Percentiles rank a stretch among this genome's conserved stretches.
These are phyloP conservation scores for Astropecten irregularis DNA, from an alignment of 53 echinoderm and acorn worm genomes.

Conservation along the genomic window DNA sequence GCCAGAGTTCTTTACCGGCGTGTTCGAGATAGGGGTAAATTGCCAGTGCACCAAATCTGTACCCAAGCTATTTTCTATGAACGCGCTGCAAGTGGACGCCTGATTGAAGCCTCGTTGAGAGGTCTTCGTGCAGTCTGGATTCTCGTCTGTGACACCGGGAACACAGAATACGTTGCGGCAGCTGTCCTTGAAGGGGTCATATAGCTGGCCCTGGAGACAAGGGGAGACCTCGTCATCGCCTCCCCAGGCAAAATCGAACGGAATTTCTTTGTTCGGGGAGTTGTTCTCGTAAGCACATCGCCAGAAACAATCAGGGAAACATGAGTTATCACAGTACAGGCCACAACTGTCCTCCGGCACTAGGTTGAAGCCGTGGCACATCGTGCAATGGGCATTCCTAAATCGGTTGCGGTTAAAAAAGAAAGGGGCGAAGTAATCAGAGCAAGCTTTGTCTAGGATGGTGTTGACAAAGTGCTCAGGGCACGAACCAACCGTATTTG, in stretches of 20 bases:
- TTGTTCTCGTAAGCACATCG: neutral
- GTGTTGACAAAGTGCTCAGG: neutral
- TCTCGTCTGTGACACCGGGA: neutral
- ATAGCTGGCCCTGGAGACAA: slow-evolving; percentile 24
- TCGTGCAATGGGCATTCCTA: slow-evolving; percentile 67
- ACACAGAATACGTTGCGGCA: slow-evolving; percentile 14
- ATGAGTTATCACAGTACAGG: neutral
- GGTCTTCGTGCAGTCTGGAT: neutral
- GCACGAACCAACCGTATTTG: neutral
- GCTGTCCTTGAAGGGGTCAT: slow-evolving; percentile 29
- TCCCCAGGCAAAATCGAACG: slow-evolving; percentile 31
- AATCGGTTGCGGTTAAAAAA: neutral
- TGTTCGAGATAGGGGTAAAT: neutral
- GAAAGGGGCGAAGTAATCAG: slow-evolving; percentile 7
- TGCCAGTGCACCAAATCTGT: neutral
- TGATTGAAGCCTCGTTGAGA: neutral
- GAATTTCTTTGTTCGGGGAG: neutral
- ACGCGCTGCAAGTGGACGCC: neutral
- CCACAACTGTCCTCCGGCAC: neutral
- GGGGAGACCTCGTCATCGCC: neutral
- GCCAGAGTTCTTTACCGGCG: neutral
- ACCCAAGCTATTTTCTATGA: neutral
- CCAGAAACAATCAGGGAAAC: neutral
- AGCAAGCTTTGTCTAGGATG: neutral
- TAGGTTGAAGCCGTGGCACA: slow-evolving; percentile 33